These are phyloP conservation scores for Epinephelus lanceolatus DNA, from an alignment of 2,113 vertebrate genomes.

Conservation along the genomic window DNA sequence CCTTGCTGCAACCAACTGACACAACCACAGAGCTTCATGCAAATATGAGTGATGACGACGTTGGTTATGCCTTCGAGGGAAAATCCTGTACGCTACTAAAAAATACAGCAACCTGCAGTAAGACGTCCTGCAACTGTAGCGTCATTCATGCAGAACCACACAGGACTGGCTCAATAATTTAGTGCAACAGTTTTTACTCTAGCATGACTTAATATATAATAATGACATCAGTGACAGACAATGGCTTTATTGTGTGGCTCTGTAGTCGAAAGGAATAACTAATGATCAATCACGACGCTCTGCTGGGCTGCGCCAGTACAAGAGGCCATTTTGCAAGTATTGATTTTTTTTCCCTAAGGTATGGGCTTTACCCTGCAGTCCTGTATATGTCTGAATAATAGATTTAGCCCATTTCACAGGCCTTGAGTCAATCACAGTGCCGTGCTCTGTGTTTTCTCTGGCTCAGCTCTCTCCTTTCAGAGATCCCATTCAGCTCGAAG, in stretches of 20 bases:
- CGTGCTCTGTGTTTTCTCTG: conserved; percentile 59
- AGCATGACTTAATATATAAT: conserved; percentile 14
- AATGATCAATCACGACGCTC: conserved; percentile 24
- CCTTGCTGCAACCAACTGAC: too few relatives aligned
- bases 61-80: too few relatives aligned
- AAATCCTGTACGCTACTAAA: neutral
- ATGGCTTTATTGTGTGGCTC: conserved; percentile 1
- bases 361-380: conserved; percentile 13
- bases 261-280: conserved; percentile 1
- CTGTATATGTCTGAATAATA: conserved; percentile 61
- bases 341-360: conserved; percentile 26
- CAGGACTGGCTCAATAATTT: neutral
- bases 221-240: neutral
- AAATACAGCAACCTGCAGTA: conserved; percentile 6
- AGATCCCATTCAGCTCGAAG: conserved; percentile 73
- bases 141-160: conserved; percentile 8
- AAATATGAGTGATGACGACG: too few relatives aligned
- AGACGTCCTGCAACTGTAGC: neutral
- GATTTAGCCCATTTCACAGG: conserved; percentile 54
- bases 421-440: conserved; percentile 61
- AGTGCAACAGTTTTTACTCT: conserved; percentile 9
- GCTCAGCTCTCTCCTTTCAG: conserved; percentile 64
- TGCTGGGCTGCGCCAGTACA: neutral
- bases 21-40: too few relatives aligned
- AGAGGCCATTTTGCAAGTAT: conserved; percentile 42